phyloP scores from a whole-genome alignment of 35 echinoderm and acorn worm species.

The Diadema setosum region DNA sequence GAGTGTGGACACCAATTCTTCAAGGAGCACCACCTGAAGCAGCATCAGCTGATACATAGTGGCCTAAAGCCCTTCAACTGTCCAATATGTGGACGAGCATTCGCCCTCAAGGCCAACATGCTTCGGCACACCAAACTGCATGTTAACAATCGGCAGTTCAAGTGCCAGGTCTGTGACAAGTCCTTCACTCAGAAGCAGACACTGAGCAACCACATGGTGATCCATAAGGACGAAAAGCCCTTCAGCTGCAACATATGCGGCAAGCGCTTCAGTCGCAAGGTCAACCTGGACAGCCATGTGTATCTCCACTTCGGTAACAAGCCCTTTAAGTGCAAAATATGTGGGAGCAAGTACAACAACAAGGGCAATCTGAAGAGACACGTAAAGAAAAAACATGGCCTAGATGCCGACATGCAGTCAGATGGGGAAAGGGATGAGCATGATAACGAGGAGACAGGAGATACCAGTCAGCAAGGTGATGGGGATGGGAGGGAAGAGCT shows the following conservation, averaged over 20 bases:
- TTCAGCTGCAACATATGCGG: not conserved
- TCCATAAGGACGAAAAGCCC: not conserved
- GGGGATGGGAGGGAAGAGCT: not conserved
- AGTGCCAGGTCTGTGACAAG: conserved; percentile 12
- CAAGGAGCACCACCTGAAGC: conserved; percentile 11
- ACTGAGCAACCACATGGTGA: conserved; percentile 4
- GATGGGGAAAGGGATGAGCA: not conserved
- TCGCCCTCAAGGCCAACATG: conserved; percentile 16
- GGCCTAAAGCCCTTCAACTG: not conserved
- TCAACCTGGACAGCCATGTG: not conserved
- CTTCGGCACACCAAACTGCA: conserved; percentile 18
- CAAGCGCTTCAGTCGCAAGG: not conserved
- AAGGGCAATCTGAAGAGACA: conserved; percentile 24
- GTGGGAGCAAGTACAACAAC: conserved; percentile 14
- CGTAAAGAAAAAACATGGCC: conserved; percentile 24
- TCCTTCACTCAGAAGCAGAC: conserved; percentile 18
- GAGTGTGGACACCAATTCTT: conserved; percentile 17
- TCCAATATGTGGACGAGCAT: not conserved
- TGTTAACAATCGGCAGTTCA: conserved; percentile 6
- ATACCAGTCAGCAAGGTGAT: not conserved
- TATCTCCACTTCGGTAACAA: conserved; percentile 12
- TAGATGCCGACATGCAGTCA: not conserved
- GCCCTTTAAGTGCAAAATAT: not conserved
- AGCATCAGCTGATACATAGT: not conserved
- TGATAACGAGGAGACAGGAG: not conserved